Percentiles rank a stretch among this genome's conserved stretches.
Evolutionary conservation across 2,888 invertebrate species (phyloP).

Genomic region (Drosophila paucipuncta): DNA sequence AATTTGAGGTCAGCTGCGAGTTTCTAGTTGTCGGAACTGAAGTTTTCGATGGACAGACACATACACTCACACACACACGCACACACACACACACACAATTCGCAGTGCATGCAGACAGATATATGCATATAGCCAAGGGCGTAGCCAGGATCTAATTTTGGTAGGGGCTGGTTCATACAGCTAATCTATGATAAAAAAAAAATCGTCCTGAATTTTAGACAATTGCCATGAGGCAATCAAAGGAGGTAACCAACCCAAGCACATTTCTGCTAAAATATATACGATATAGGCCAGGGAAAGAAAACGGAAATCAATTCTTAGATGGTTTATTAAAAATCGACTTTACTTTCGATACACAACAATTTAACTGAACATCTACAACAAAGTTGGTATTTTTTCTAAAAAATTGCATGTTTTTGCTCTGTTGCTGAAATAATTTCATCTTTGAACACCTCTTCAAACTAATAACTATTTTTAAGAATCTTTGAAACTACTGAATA

Average conservation of each 20-base stretch:
- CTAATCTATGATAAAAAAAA: not conserved
- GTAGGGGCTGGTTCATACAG: not conserved
- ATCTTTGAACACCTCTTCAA: not conserved
- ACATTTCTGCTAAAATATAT: not conserved
- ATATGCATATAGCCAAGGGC: not conserved
- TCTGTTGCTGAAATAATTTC: not conserved
- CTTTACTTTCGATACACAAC: not conserved
- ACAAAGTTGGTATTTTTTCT: not conserved
- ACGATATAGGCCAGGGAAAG: not conserved
- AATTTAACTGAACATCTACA: not conserved
- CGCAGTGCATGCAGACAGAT: not conserved
- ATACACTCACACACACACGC: not conserved
- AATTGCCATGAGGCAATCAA: not conserved
- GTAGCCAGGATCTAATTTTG: not conserved
- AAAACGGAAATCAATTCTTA: not conserved
- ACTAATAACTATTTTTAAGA: not conserved
- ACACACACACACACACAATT: constrained; percentile 1
- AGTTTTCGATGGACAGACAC: not conserved
- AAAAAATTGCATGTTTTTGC: not conserved
- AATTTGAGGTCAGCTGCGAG: constrained; percentile 63
- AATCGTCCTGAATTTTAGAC: not conserved
- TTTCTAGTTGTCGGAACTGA: constrained; percentile 12
- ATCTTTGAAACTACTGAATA: not conserved
- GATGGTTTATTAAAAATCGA: not conserved
- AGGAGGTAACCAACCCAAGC: not conserved